phyloP scores from a whole-genome alignment of 2,113 vertebrate species.

The Callipepla squamata region DNA sequence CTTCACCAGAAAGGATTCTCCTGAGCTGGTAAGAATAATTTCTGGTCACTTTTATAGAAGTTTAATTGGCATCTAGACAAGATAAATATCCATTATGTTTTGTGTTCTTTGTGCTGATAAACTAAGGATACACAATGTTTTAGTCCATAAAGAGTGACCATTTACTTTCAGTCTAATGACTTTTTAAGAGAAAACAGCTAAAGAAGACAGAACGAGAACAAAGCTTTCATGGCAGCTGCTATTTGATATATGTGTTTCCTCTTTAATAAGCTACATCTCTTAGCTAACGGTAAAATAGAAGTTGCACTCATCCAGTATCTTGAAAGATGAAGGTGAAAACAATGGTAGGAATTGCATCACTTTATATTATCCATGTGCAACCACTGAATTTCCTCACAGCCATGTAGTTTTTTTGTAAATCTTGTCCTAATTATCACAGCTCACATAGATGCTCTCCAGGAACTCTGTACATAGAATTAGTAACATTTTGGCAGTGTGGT shows the following conservation, averaged over 20 bases:
- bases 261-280: background rate
- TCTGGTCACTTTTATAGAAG: background rate
- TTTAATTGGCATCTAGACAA: conserved; percentile 11
- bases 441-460: background rate
- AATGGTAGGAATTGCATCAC: background rate
- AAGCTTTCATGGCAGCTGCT: background rate
- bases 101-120: background rate
- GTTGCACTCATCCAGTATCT: background rate
- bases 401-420: background rate
- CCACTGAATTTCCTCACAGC: background rate
- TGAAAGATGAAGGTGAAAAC: conserved; percentile 34
- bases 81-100: background rate
- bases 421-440: background rate
- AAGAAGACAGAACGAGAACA: background rate
- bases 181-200: conserved; percentile 45
- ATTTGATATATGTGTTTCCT: background rate
- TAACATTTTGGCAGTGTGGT: background rate
- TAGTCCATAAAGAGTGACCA: background rate
- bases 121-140: background rate
- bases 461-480: background rate
- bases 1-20: conserved; percentile 12
- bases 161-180: background rate
- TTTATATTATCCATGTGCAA: background rate
- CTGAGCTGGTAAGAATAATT: conserved; percentile 30
- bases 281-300: background rate